Base-by-base conservation (phyloP, 2,797 vertebrate genomes). In the Babyrousa celebensis region DNA sequence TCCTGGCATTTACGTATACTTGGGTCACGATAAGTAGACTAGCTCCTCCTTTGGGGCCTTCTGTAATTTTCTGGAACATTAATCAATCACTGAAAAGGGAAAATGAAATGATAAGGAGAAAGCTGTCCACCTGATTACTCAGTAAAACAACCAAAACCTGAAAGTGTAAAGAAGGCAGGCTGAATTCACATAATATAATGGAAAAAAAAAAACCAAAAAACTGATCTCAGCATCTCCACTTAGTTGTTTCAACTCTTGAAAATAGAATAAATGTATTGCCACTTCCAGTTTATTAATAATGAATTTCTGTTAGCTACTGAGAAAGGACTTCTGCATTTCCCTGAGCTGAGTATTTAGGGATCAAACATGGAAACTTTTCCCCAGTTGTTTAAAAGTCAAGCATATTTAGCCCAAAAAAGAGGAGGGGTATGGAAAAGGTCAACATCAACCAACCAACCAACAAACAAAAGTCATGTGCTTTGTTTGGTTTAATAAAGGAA, bases 261-360 rank as follows among this genome's bases (percentile, higher is more conserved):
- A 92, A 75, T 36, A 14, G 75, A 96, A 89, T 52, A 68, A 40
- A 72, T 95, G 82, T 2, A 43, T 43, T 67, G 25, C 10, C 68
- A 3, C 3, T n/a, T 88, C 18, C 2, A 85, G 11, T 54, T 79
- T 52, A 54, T 25, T 43, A 60, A 84, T 67, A 70, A 23, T 12
- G 3, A 62, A 94, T 95, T 27, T 85, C 43, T 48, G 92, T 96
- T 93, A 84, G 52, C 67, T 91, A 63, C n/a, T 40, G 95, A 87
- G n/a, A 56, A 56, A 93, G 14, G 43, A 87, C 7, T 43, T 74
- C 70, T 60, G 16, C 8, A 67, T 68, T 60, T 29, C 40, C 17
- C 14, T 72, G 27, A 87, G 85, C 16, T 70, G 17, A 72, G 78
- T 40, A 91, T 29, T 75, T 89, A 84, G 72, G 40, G 82, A 88